phyloP scores from a whole-genome alignment of 1,140 invertebrate species.

The Oreohelix idahoensis region DNA sequence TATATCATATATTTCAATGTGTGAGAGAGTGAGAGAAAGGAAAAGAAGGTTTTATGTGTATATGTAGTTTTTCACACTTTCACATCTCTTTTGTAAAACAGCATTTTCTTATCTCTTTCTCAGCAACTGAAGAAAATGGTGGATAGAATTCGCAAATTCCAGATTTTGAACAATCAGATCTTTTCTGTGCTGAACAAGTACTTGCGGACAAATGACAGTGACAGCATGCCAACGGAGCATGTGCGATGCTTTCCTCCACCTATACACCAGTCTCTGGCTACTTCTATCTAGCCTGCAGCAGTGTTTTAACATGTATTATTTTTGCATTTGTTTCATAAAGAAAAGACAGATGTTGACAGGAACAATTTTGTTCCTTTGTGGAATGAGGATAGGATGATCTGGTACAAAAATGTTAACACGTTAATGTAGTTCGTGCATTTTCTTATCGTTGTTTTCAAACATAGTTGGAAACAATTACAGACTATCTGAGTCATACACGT shows the following conservation, averaged over 20 bases:
- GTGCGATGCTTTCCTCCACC: constrained; percentile 97
- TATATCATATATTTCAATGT: no score
- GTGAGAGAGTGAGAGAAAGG: no score
- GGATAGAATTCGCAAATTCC: constrained; percentile 96
- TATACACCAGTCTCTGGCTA: constrained; percentile 80
- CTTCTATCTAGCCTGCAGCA: constrained; percentile 56
- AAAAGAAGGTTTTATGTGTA: no score
- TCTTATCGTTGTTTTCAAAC: no score
- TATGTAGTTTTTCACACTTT: no score
- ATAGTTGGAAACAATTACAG: no score
- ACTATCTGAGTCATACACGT: no score
- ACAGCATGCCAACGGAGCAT: constrained; percentile 90
- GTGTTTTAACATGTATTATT: not conserved
- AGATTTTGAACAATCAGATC: constrained; percentile 98
- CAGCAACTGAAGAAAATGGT: constrained; percentile 97
- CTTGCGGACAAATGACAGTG: constrained; percentile 85
- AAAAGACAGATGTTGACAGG: no score
- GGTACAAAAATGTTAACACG: no score
- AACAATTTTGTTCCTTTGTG: no score
- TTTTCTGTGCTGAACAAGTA: constrained; percentile 98
- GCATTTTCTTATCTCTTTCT: constrained; percentile 26
- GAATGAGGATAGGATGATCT: no score
- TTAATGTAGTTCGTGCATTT: no score
- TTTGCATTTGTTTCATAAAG: not conserved
- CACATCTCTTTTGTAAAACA: not conserved